These are phyloP conservation scores for Dione vanillae DNA, from an alignment of 2,888 invertebrate species.

Conservation along the genomic window DNA sequence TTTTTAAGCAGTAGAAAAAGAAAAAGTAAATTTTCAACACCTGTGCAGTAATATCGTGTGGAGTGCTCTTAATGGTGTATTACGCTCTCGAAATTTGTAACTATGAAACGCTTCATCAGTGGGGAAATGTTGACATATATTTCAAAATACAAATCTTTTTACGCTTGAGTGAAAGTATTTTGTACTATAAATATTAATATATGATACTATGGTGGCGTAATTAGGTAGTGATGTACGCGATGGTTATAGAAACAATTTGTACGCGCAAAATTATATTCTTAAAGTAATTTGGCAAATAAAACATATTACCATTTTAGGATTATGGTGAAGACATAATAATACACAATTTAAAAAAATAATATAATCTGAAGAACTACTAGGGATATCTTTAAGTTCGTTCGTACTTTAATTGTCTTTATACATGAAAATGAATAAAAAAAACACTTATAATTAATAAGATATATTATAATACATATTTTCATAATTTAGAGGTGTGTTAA, in stretches of 20 bases:
- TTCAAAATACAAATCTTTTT: slow-evolving; percentile 16
- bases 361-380: too few species aligned
- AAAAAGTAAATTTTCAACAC: slow-evolving; percentile 27
- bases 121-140: slow-evolving; percentile 22
- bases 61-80: slow-evolving; percentile 29
- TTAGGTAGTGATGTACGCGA: too few species aligned
- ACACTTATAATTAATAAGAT: too few species aligned
- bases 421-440: too few species aligned
- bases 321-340: too few species aligned
- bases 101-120: slow-evolving; percentile 27
- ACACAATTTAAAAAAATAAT: too few species aligned
- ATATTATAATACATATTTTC: too few species aligned
- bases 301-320: too few species aligned
- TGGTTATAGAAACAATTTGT: not conserved
- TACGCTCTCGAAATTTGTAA: slow-evolving; percentile 28
- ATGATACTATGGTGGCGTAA: not conserved
- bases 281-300: too few species aligned
- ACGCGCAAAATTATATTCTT: not conserved
- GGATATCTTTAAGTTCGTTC: too few species aligned
- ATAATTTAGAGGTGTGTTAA: too few species aligned
- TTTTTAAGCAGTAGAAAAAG: slow-evolving; percentile 13
- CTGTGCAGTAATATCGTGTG: slow-evolving; percentile 22
- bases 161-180: not conserved
- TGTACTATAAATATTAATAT: not conserved
- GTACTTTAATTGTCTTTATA: too few species aligned